phyloP scores from a whole-genome alignment of 2,113 vertebrate species.

The Manacus vitellinus region DNA sequence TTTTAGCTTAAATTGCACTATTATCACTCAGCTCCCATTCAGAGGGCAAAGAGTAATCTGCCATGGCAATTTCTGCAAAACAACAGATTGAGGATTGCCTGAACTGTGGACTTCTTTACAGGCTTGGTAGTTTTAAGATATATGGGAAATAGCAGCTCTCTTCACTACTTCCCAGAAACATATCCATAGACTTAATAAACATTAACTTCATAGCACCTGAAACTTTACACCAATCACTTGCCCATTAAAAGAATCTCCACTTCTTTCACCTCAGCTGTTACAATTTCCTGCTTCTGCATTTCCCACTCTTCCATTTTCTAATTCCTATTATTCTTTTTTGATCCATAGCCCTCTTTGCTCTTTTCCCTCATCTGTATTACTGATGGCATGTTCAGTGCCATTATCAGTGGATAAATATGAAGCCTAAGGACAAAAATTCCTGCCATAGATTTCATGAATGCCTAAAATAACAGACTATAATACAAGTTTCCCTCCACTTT shows the following conservation, averaged over 20 bases:
- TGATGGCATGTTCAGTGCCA: background rate
- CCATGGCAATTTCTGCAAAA: slow-evolving; percentile 62
- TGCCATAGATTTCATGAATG: background rate
- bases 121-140: background rate
- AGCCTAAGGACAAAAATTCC: background rate
- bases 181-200: background rate
- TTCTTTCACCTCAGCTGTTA: background rate
- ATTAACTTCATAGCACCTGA: background rate
- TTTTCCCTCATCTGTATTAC: background rate
- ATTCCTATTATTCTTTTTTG: background rate
- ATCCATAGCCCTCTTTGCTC: background rate
- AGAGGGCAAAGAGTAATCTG: slow-evolving; percentile 70
- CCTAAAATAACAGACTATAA: background rate
- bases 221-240: background rate
- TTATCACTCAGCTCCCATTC: slow-evolving; percentile 38
- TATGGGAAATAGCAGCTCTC: background rate
- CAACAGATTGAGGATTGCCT: slow-evolving; percentile 33
- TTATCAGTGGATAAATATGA: background rate
- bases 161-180: background rate
- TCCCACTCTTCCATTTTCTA: background rate
- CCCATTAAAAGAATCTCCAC: background rate
- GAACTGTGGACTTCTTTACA: slow-evolving; percentile 66
- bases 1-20: slow-evolving; percentile 67
- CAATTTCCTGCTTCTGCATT: background rate
- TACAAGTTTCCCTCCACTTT: background rate